phyloP scores from a whole-genome alignment of 2,113 vertebrate genomes.

The Crypturellus undulatus region DNA sequence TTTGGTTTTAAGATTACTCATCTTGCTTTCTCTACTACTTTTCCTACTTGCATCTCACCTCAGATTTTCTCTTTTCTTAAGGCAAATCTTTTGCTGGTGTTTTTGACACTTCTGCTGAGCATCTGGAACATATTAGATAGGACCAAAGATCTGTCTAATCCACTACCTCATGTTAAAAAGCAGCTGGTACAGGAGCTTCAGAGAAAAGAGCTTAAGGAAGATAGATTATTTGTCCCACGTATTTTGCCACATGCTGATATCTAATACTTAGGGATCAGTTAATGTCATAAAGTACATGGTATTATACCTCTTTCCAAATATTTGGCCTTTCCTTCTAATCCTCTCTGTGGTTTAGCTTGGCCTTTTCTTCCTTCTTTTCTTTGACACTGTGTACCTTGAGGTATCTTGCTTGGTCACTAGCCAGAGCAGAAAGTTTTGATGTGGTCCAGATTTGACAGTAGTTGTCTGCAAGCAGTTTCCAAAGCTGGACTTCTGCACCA shows the following conservation, averaged over 20 bases:
- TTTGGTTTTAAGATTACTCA: neutral
- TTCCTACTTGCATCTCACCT: neutral
- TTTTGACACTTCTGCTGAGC: conserved; percentile 53
- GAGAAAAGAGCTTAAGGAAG: conserved; percentile 43
- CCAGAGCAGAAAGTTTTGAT: neutral
- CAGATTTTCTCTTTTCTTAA: conserved; percentile 27
- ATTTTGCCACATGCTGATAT: conserved; percentile 65
- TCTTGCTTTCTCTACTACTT: neutral
- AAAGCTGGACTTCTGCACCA: neutral
- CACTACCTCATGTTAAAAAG: conserved; percentile 51
- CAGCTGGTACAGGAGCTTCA: conserved; percentile 64
- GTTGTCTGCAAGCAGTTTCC: neutral
- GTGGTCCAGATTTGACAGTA: conserved; percentile 13
- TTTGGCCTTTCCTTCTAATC: conserved; percentile 44
- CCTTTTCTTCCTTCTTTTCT: conserved; percentile 44
- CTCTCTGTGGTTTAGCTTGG: conserved; percentile 39
- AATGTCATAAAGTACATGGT: conserved; percentile 42
- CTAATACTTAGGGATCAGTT: conserved; percentile 55
- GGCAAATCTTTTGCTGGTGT: conserved; percentile 40
- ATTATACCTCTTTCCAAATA: conserved; percentile 56
- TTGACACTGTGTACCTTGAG: conserved; percentile 1
- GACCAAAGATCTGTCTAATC: conserved; percentile 56
- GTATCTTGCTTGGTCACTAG: neutral
- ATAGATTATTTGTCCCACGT: conserved; percentile 58
- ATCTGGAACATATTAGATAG: conserved; percentile 51